phyloP scores from a whole-genome alignment of 1,140 invertebrate species.

The Thalassaphorura encarpata region DNA sequence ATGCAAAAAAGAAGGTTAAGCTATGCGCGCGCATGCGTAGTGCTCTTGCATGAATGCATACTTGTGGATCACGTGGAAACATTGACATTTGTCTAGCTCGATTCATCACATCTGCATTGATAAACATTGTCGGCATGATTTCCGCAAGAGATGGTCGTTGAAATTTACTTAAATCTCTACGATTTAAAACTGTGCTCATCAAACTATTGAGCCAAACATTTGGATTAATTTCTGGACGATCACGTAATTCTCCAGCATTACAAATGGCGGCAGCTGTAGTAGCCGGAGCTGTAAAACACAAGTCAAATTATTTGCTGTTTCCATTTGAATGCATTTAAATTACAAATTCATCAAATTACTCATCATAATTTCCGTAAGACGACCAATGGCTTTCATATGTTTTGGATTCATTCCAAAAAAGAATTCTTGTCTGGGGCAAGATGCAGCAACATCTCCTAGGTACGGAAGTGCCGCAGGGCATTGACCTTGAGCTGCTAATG shows the following conservation, averaged over 20 bases:
- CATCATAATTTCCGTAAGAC: background rate
- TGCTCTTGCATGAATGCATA: background rate
- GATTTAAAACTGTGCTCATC: background rate
- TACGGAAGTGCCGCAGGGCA: background rate
- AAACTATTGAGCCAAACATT: background rate
- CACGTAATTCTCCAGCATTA: background rate
- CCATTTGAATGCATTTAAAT: background rate
- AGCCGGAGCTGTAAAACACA: background rate
- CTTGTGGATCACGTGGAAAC: background rate
- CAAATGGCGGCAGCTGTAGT: background rate
- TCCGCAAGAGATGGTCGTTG: background rate
- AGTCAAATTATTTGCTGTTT: background rate
- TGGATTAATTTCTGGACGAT: background rate
- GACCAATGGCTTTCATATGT: background rate
- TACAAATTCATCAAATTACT: background rate
- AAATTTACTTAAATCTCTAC: background rate
- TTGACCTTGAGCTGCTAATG: background rate
- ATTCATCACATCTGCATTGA: background rate
- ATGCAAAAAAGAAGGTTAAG: background rate
- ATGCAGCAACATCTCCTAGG: background rate
- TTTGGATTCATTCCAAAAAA: background rate
- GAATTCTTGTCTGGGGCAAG: background rate
- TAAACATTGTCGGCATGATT: background rate
- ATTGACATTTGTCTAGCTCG: no score
- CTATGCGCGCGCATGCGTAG: no score